A percentile compares a stretch with the other conserved stretches of the same genome.
phyloP scores from a whole-genome alignment of 2,113 vertebrate genomes.

The Lophura nycthemera region DNA sequence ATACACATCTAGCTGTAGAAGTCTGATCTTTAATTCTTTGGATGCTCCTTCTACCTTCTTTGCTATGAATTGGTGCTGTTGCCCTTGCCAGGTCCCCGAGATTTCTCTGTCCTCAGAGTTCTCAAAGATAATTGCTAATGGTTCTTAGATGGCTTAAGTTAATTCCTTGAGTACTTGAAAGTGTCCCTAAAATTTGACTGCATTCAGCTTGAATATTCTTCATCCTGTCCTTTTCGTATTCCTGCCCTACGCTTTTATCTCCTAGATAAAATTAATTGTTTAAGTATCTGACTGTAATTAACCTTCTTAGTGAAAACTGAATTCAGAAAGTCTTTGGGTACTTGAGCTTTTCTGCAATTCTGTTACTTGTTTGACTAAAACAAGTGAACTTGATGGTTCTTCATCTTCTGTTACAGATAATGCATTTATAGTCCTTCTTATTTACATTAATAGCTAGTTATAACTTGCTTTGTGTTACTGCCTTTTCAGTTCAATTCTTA shows the following conservation, averaged over 20 bases:
- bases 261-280: slow-evolving; percentile 36
- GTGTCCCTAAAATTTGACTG: neutral
- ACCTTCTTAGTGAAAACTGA: neutral
- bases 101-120: slow-evolving; percentile 7
- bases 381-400: neutral
- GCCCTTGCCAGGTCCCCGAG: neutral
- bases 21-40: slow-evolving; percentile 22
- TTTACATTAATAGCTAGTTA: neutral
- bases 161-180: slow-evolving; percentile 60
- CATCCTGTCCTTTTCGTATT: neutral
- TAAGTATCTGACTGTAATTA: neutral
- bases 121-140: slow-evolving; percentile 49
- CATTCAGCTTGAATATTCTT: slow-evolving; percentile 22
- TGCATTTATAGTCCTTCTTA: neutral
- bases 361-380: neutral
- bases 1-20: neutral
- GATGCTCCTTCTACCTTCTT: neutral
- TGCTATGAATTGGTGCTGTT: neutral
- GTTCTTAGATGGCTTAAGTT: slow-evolving; percentile 17
- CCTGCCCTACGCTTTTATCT: neutral
- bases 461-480: neutral
- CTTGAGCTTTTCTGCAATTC: neutral
- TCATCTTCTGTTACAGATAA: neutral
- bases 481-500: neutral
- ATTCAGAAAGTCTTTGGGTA: neutral